Evolutionary conservation across 2,113 vertebrate species (phyloP).

Genomic region (Gambusia affinis): DNA sequence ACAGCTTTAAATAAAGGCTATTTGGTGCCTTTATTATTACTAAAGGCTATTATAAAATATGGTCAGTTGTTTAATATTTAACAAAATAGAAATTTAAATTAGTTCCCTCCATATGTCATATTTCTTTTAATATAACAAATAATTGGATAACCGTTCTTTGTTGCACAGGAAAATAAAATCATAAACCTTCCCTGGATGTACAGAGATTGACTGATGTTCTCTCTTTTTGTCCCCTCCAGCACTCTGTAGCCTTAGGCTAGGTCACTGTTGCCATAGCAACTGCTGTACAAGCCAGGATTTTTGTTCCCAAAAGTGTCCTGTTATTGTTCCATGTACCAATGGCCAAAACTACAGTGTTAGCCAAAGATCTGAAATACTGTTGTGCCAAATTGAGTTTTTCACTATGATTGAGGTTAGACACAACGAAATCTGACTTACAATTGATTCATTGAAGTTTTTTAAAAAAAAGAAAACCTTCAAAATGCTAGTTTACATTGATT

Average conservation of each 20-base stretch:
- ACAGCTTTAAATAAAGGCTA: too few species aligned
- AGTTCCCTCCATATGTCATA: neutral
- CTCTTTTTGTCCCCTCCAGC: slow-evolving; percentile 51
- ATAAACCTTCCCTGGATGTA: neutral
- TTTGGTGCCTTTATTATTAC: too few species aligned
- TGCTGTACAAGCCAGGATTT: slow-evolving; percentile 27
- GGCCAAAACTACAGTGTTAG: neutral
- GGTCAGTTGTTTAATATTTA: too few species aligned
- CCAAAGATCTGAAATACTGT: neutral
- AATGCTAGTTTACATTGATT: neutral
- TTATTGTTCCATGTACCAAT: slow-evolving; percentile 23
- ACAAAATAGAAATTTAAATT: neutral
- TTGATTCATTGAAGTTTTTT: neutral
- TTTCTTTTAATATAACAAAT: slow-evolving; percentile 32
- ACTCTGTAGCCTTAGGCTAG: slow-evolving; percentile 49
- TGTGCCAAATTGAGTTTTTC: neutral
- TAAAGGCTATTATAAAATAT: too few species aligned
- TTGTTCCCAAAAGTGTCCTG: slow-evolving; percentile 39
- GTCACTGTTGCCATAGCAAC: slow-evolving; percentile 70
- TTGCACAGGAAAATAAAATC: slow-evolving; percentile 1
- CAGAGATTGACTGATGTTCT: slow-evolving; percentile 46
- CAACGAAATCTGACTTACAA: neutral
- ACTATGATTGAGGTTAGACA: neutral
- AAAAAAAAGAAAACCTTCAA: neutral
- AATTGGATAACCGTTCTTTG: slow-evolving; percentile 15